Base-by-base conservation (phyloP, 1,140 invertebrate genomes). In the Macrobrachium nipponense region DNA sequence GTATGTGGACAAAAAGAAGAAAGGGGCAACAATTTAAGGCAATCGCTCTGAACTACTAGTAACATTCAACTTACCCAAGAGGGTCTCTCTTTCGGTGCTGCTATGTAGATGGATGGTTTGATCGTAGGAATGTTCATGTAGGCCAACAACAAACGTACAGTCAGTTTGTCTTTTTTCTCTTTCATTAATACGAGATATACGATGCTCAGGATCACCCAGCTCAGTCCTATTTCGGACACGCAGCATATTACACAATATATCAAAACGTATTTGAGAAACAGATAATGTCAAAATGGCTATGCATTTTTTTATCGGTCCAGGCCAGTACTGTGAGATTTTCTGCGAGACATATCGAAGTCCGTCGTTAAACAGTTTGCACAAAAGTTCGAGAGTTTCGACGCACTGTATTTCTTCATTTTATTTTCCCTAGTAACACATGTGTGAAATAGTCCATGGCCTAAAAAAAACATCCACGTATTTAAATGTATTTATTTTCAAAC, bases 171-270 rank as follows among this genome's bases (percentile, higher is more conserved):
- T 70, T n/a, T 5, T 12, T 43, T 23, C 36, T 70, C 68, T 23
- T 70, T 23, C 17, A 43, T 27, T 23, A 70, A 27, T 5, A 70
- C 68, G 68, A 70, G 68, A 43, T 70, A 70, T 14, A 70, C 10
- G 68, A 70, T 70, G 68, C 68, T 43, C 68, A 70, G 23, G 8
- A 43, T 23, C 68, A 70, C 68, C 68, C 68, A 70, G 20, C 68
- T 43, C 23, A 70, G 36, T 23, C 68, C 36, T 12, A 43, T 43
- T 15, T 14, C 18, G 68, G 68, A 23, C 68, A 70, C 68, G 17
- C 23, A 70, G 20, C 36, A 70, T 14, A 70, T 27, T 14, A 27
- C 20, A 12, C 18, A 27, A 17, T 23, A 70, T 11, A 43, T 43
- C 68, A 70, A 70, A 43, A 23, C 3, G 20, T 70, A 70, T 43